phyloP scores from a whole-genome alignment of 2,797 vertebrate species.

The Cossypha dichroa region DNA sequence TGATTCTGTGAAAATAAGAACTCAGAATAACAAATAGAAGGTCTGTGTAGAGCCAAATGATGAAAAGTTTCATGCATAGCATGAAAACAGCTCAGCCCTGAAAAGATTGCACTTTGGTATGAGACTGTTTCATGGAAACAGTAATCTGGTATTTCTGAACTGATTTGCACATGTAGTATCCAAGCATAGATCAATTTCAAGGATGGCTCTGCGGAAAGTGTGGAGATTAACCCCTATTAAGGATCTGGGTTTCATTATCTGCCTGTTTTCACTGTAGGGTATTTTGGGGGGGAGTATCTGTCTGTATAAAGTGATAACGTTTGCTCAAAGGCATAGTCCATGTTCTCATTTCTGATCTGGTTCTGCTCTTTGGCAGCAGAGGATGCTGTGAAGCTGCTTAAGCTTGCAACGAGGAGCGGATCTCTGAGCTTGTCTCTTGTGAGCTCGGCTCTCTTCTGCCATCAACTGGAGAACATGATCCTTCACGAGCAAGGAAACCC shows the following conservation, averaged over 20 bases:
- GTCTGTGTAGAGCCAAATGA: not conserved
- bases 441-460: not conserved
- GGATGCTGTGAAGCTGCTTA: slow-evolving; percentile 14
- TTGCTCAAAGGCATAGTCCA: rapidly evolving
- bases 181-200: not conserved
- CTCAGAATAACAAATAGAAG: not conserved
- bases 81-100: not conserved
- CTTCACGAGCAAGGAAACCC: not conserved
- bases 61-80: not conserved
- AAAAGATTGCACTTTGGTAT: not conserved
- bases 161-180: not conserved
- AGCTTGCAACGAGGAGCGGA: not conserved
- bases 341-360: not conserved
- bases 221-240: not conserved
- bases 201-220: not conserved
- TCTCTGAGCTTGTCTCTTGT: not conserved
- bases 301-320: rapidly evolving
- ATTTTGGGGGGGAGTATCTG: rapidly evolving
- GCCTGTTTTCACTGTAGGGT: not conserved
- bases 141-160: not conserved
- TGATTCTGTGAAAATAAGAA: not conserved
- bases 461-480: not conserved
- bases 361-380: slow-evolving; percentile 21
- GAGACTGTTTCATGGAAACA: not conserved
- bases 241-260: not conserved